Base-by-base conservation (phyloP, 2,888 invertebrate species). In the Chrysomela aeneicollis region DNA sequence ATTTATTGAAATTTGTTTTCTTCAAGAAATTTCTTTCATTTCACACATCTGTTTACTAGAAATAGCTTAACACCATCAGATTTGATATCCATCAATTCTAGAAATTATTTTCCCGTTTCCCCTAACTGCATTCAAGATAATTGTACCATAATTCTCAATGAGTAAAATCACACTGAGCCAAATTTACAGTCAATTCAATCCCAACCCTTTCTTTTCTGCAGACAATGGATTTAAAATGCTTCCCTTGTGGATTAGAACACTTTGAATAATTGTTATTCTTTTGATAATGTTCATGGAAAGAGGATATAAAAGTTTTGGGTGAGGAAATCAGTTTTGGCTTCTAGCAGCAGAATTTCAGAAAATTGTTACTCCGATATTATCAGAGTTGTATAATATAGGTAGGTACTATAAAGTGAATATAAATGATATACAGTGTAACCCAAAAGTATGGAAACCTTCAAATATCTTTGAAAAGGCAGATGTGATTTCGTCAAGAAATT, bases 241-340 rank as follows among this genome's bases (percentile, higher is more conserved):
- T 77, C 77, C 77, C 78, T 71, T 69, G 71, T 73, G 78, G 76
- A 75, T 75, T 75, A 74, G 74, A 77, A 79, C 80, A 79, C 80
- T 80, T 78, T 77, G 76, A 77, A 78, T 80, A 79, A 80, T 80
- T 80, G 78, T 78, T 77, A 73, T 73, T 70, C 71, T 69, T 69
- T 65, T 67, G 64, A 69, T 68, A 68, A 75, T 76, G 70, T 74
- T 68, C 71, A 68, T 70, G 67, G 65, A 61, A 70, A 73, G 64
- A 71, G 68, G 71, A 69, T 71, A 69, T 71, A 69, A 71, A 71
- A 70, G 52, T 57, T 55, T 61, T 61, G 12, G 12, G 35, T 2
- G 42, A 42, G 15, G 15, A 42, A 42, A 42, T 42, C 15, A 42
- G 42, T 42, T 8, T 42, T 15, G 35, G 2, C 12, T 12, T 2